Evolutionary conservation across 2,113 vertebrate genomes (phyloP), one percentile per base, ranked within the genome.

Genomic region (Chlamydotis undulata): DNA sequence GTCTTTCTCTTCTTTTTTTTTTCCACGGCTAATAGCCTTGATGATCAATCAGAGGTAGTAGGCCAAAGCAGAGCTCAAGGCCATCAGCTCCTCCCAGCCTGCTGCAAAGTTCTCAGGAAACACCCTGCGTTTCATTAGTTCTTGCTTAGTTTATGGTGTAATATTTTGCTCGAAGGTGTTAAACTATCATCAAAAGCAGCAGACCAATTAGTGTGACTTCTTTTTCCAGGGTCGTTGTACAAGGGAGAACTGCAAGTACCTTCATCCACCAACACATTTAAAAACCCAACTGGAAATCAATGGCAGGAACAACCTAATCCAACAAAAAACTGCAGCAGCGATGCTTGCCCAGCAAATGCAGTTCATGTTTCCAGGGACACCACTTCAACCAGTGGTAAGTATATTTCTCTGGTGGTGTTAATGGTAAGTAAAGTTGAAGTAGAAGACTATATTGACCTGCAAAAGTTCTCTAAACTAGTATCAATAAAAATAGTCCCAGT

Each of bases 301-400:
- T 89, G 99, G 99, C 84, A 98, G 99, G 60, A 99, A 99, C 97
- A 99, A 99, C 97, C 98, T 99, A 97, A 99, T 99, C 96, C 99
- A 99, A 95, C 99, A 99, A 98, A 99, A 99, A 98, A 99, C 99
- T 5, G 99, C 99, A 64, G 99, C 99, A 35, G 99, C 99, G 24
- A 99, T 99, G 99, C 98, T 99, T 43, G 99, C 99, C 80, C 99
- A 99, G 93, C 99, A 99, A 98, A 99, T 99, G 99, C 99, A 99
- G 96, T 99, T 99, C 94, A 99, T 99, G 99, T 99, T 99, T 97
- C 99, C 99, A 53, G 99, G 99, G 98, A 98, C 99, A 93, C 98
- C 99, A 33, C 98, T 99, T 97, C 99, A 99, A 97, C 99, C 99
- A 96, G 97, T 99, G 98, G 99, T 99, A 96, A 98, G 98, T 98